phyloP scores from a whole-genome alignment of 2,113 vertebrate genomes.

The Falco punctatus region DNA sequence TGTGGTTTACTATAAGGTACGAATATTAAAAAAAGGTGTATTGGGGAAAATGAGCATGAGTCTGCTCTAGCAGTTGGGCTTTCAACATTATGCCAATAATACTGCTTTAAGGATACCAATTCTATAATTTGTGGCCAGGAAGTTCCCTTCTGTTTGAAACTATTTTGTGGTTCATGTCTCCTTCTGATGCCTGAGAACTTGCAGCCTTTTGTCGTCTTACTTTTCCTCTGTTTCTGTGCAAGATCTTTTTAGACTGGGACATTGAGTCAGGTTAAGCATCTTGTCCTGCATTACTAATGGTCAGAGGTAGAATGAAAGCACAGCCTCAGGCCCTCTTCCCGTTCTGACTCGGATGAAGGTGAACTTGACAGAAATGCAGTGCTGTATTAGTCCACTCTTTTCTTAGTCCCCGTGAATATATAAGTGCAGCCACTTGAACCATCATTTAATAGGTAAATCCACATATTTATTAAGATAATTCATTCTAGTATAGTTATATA shows the following conservation, averaged over 20 bases:
- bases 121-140: neutral
- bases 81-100: neutral
- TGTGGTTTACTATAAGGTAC: neutral
- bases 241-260: neutral
- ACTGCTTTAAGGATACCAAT: neutral
- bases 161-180: neutral
- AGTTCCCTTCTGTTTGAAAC: neutral
- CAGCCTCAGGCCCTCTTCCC: neutral
- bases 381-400: neutral
- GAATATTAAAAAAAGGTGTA: neutral
- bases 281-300: neutral
- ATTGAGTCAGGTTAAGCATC: neutral
- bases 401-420: neutral
- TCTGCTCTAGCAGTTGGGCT: neutral
- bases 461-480: neutral
- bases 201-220: neutral
- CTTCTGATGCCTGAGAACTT: neutral
- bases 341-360: neutral
- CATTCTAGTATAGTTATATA: neutral
- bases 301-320: neutral
- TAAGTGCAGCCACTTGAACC: neutral
- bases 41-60: neutral
- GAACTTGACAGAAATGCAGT: neutral
- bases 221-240: neutral
- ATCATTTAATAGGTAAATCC: neutral